Percentiles rank a stretch among this genome's conserved stretches.
Evolutionary conservation across 2,113 vertebrate species (phyloP).

Genomic region (Etheostoma cragini): DNA sequence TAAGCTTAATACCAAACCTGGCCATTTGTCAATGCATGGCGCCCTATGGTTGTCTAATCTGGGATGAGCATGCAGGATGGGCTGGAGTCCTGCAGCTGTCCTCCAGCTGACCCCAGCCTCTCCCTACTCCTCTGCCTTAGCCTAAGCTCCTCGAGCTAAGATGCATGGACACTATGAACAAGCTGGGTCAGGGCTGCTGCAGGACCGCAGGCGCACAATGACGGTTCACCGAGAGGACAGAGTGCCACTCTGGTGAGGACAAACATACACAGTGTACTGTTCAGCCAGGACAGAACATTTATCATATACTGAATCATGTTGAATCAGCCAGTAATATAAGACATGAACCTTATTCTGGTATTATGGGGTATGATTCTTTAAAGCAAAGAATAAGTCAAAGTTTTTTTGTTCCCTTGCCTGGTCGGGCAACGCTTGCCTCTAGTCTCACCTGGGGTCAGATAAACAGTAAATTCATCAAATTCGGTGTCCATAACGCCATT

Average conservation of each 20-base stretch:
- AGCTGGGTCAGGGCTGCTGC: slow-evolving; percentile 28
- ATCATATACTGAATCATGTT: slow-evolving; percentile 19
- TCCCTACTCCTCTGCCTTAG: slow-evolving; percentile 32
- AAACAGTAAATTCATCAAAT: no score
- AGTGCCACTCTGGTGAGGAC: slow-evolving; percentile 15
- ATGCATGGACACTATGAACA: slow-evolving; percentile 7
- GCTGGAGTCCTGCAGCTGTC: slow-evolving; percentile 52
- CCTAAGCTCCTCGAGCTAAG: slow-evolving; percentile 38
- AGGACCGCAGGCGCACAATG: slow-evolving; percentile 40
- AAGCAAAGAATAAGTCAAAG: not conserved
- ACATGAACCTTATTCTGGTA: not conserved
- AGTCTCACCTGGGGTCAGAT: no score
- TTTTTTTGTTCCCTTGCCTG: no score
- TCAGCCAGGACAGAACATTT: not conserved
- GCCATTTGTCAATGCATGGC: slow-evolving; percentile 1
- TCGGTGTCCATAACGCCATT: no score
- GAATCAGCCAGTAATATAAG: slow-evolving; percentile 7
- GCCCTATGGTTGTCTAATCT: slow-evolving; percentile 49
- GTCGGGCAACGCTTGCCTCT: no score
- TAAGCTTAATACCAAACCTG: slow-evolving; percentile 8
- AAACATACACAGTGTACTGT: slow-evolving; percentile 7
- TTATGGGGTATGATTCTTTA: not conserved
- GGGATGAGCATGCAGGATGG: slow-evolving; percentile 43
- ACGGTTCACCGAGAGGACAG: slow-evolving; percentile 62
- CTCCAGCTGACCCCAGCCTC: slow-evolving; percentile 56